A percentile compares a stretch with the other conserved stretches of the same genome.
phyloP scores from a whole-genome alignment of 2,888 invertebrate genomes.

The Gari tellinella region DNA sequence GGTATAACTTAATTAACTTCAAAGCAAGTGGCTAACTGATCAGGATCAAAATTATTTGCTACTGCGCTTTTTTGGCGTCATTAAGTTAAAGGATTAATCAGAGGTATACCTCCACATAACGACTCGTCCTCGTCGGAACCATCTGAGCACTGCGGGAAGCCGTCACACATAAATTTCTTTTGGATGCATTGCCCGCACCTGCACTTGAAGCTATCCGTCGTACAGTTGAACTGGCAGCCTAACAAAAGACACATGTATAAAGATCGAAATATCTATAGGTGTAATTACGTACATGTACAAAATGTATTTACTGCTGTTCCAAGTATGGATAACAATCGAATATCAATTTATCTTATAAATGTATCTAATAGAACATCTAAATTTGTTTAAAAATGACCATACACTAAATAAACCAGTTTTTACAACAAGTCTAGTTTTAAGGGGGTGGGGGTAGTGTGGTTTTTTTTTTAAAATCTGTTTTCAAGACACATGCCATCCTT shows the following conservation, averaged over 20 bases:
- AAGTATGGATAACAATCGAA: neutral
- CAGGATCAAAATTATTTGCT: too few species aligned
- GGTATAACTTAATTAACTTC: too few species aligned
- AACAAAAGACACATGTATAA: neutral
- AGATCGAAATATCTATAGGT: neutral
- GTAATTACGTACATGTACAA: neutral
- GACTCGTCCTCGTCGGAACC: conserved; percentile 63
- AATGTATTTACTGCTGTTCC: neutral
- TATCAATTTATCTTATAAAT: neutral
- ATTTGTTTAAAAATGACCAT: too few species aligned
- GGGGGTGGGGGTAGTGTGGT: too few species aligned
- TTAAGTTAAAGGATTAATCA: too few species aligned
- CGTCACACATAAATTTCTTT: conserved; percentile 45
- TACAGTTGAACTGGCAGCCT: conserved; percentile 57
- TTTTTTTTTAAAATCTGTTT: too few species aligned
- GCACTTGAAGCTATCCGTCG: conserved; percentile 89
- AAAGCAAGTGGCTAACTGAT: too few species aligned
- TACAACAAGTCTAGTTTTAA: too few species aligned
- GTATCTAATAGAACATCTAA: too few species aligned
- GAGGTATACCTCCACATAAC: conserved; percentile 42
- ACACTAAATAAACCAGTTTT: too few species aligned
- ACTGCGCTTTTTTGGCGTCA: too few species aligned
- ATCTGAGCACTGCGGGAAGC: conserved; percentile 68
- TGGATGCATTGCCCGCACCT: conserved; percentile 92
- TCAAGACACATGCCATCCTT: too few species aligned